These are phyloP conservation scores for Tenualosa thibaudeaui DNA, from an alignment of 2,797 vertebrate genomes.

Conservation along the genomic window DNA sequence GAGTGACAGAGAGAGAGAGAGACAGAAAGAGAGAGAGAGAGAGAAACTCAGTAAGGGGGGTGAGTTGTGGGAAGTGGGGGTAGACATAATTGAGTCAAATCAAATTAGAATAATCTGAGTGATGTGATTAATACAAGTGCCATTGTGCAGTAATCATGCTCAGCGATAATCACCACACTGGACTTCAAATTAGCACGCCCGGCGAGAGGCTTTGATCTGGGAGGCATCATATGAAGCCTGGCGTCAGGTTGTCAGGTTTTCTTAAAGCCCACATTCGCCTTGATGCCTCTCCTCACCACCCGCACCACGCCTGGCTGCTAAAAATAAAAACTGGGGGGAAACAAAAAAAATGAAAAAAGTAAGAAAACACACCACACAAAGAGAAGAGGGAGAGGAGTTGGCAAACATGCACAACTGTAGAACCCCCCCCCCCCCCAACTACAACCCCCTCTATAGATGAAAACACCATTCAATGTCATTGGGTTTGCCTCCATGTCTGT, in stretches of 20 bases:
- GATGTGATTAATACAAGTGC: conserved; percentile 80
- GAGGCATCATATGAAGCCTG: conserved; percentile 72
- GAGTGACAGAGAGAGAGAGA: neutral
- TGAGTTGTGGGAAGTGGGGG: conserved; percentile 39
- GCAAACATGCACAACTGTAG: conserved; percentile 2
- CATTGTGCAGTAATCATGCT: conserved; percentile 78
- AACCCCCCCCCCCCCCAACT: too few species aligned
- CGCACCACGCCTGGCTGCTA: conserved; percentile 45
- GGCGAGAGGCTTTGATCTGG: conserved; percentile 76
- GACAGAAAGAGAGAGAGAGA: neutral
- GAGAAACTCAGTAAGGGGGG: conserved; percentile 28
- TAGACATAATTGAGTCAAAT: conserved; percentile 69
- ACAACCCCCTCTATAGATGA: neutral
- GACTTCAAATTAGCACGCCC: conserved; percentile 73
- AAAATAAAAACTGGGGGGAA: conserved; percentile 63
- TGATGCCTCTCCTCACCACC: conserved; percentile 8
- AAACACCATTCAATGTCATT: conserved; percentile 1
- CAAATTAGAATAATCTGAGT: conserved; percentile 79
- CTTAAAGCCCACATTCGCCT: conserved; percentile 70
- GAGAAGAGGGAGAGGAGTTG: neutral
- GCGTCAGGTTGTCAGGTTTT: conserved; percentile 73
- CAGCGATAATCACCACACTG: conserved; percentile 74
- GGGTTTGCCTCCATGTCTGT: neutral
- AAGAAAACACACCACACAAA: conserved; percentile 38
- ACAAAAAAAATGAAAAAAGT: conserved; percentile 66